Evolutionary conservation across 2,797 vertebrate species (phyloP), one percentile per base, ranked within the genome.

Genomic region (Tympanoctomys barrerae): DNA sequence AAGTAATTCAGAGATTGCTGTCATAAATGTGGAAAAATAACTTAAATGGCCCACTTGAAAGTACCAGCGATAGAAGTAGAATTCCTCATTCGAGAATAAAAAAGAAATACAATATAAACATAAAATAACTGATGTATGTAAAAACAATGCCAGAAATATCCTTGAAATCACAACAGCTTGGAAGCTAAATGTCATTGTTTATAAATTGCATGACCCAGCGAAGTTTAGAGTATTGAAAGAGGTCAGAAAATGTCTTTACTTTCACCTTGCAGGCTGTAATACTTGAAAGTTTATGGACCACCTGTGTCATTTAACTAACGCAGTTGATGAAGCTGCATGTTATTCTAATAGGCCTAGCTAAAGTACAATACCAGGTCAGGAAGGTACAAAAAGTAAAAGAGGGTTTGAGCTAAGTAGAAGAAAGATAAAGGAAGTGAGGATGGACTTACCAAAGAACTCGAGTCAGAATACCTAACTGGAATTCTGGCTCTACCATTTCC

Each of bases 141-240:
- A 71, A 96, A 96, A 93, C 28, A 85, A 36, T 93, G 39, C 73
- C 26, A 81, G 91, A 93, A 94, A 77, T 82, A 90, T 71, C 36
- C 57, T 87, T 95, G 89, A 89, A 93, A n/a, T 91, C 78, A 83
- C 75, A 95, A 94, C 81, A 49, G 73, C 59, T 81, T 96, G 71
- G n/a, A 82, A 96, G 84, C 94, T 96, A 97, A 97, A 97, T 88
- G 91, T 93, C 93, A 96, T 95, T 62, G 75, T 91, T 95, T 94
- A 64, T 82, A 95, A 78, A 62, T 12, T 87, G 26, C 83, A 36
- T 93, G 68, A 93, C 73, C 73, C 14, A 21, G 22, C 26, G 31
- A 95, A 95, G 54, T 31, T 87, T 94, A 94, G 39, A 1, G 33
- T 93, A 77, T 70, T 80, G 42, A 24, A 94, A 91, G 39, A 85